Percentiles rank a stretch among this genome's conserved stretches.
These are phyloP conservation scores for Aphis gossypii DNA, from an alignment of 1,140 invertebrate genomes.

Conservation along the genomic window DNA sequence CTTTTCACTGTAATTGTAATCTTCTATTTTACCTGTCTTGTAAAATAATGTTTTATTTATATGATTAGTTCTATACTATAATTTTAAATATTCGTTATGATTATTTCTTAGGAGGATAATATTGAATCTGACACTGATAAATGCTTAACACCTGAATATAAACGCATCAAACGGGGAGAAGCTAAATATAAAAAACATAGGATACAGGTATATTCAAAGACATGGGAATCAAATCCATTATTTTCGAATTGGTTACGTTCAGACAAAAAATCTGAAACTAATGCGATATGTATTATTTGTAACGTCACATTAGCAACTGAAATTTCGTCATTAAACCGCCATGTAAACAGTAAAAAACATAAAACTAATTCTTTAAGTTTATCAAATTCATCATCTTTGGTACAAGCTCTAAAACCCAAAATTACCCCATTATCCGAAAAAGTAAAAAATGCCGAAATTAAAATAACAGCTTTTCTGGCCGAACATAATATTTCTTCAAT, in stretches of 20 bases:
- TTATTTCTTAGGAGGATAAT: background rate
- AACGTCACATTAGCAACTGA: background rate
- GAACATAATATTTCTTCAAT: background rate
- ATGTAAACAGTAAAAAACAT: background rate
- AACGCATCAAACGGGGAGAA: background rate
- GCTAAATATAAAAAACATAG: background rate
- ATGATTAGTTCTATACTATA: no score
- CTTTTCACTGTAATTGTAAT: no score
- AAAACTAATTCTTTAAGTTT: background rate
- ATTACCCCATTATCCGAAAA: background rate
- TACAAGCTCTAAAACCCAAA: background rate
- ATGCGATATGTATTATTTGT: background rate
- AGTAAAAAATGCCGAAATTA: constrained; percentile 5
- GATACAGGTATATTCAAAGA: background rate
- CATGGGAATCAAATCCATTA: background rate
- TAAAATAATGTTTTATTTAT: no score
- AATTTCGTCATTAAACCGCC: background rate
- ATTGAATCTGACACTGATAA: background rate
- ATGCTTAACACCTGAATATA: background rate
- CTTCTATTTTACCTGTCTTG: no score
- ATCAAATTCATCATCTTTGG: background rate
- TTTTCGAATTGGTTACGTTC: background rate
- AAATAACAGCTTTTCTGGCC: background rate
- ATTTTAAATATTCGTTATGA: background rate
- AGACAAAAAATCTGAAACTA: background rate